Conservation (phyloP, 2,113 vertebrate genomes). For the Corythornis vintsioides region DNA sequence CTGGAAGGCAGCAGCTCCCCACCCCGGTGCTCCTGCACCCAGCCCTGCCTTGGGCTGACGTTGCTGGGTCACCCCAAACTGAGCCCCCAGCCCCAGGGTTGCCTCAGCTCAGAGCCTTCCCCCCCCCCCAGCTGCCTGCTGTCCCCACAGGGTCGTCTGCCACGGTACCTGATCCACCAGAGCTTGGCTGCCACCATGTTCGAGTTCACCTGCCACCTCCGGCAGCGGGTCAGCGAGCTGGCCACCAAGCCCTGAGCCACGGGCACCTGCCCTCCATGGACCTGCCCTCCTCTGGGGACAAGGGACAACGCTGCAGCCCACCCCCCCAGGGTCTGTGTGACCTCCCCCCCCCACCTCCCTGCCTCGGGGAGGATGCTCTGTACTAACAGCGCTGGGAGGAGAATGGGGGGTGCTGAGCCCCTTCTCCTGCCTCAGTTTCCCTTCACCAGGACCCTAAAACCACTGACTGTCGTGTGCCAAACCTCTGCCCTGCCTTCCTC, state of each 20-base stretch:
- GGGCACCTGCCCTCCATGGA: background rate
- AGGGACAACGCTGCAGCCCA: background rate
- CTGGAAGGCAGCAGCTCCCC: background rate
- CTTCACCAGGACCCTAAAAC: accelerated
- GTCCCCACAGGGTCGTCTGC: conserved; percentile 84
- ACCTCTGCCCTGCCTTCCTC: background rate
- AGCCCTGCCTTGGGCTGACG: background rate
- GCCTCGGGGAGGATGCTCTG: accelerated
- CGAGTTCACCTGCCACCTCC: conserved; percentile 91
- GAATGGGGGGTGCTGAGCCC: background rate
- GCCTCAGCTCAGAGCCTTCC: background rate
- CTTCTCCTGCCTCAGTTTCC: accelerated
- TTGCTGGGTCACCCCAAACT: too few relatives aligned
- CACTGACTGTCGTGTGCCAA: background rate
- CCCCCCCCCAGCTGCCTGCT: too few relatives aligned
- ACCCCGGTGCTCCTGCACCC: background rate
- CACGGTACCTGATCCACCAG: conserved; percentile 96
- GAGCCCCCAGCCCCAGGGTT: background rate
- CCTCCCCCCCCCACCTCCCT: background rate
- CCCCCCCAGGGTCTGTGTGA: background rate
- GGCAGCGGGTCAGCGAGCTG: conserved; percentile 83
- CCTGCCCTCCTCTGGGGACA: background rate
- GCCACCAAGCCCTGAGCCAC: conserved; percentile 41
- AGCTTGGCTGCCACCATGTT: conserved; percentile 97
- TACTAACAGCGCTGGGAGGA: background rate